These are phyloP conservation scores for Zoroaster sp. DNA, from an alignment of 53 echinoderm and acorn worm species.

Conservation along the genomic window DNA sequence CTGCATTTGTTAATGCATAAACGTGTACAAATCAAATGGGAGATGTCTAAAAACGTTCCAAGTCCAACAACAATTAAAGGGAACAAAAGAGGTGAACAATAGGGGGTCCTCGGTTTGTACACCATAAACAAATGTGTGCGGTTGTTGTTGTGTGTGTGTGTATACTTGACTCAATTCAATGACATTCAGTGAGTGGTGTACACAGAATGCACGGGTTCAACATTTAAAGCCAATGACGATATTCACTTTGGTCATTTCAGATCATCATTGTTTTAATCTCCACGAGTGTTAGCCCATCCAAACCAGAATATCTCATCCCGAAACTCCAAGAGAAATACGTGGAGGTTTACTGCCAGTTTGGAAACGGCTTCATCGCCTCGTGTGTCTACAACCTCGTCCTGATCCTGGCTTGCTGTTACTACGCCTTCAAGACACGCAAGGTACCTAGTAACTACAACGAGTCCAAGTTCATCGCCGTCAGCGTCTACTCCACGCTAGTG, in stretches of 20 bases:
- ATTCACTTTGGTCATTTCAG: neutral
- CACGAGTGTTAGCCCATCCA: neutral
- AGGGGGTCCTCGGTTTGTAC: too few species aligned
- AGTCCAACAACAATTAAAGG: too few species aligned
- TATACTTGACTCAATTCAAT: too few species aligned
- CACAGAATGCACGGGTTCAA: too few species aligned
- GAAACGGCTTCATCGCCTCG: conserved; percentile 25
- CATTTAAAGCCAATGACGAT: too few species aligned
- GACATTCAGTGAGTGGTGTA: too few species aligned
- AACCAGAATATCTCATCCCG: conserved; percentile 12
- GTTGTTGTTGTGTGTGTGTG: too few species aligned
- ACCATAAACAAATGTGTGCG: too few species aligned
- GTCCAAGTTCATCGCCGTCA: conserved; percentile 59
- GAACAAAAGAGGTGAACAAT: too few species aligned
- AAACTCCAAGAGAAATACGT: neutral
- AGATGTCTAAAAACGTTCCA: too few species aligned
- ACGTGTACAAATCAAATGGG: too few species aligned
- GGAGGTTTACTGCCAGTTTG: conserved; percentile 11
- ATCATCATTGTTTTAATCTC: conserved; percentile 11
- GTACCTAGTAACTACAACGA: conserved; percentile 64
- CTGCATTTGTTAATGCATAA: too few species aligned
- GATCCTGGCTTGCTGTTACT: conserved; percentile 51
- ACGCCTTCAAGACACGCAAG: conserved; percentile 49
- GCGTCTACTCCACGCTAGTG: conserved; percentile 44
- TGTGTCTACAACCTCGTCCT: conserved; percentile 43